Base-by-base conservation (phyloP, 1,140 invertebrate species). In the Oncopeltus fasciatus region DNA sequence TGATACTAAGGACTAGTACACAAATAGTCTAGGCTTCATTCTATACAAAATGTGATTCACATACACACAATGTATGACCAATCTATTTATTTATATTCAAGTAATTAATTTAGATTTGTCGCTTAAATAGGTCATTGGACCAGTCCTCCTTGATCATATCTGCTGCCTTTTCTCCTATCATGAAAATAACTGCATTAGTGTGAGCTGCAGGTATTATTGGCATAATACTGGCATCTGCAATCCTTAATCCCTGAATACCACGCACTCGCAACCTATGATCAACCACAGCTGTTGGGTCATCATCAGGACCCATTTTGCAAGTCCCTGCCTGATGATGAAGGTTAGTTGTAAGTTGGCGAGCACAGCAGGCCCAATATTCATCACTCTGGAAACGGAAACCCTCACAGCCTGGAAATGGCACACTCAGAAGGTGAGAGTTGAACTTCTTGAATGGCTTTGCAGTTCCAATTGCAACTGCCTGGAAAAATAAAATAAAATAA, bases 381-480 rank as follows among this genome's bases (percentile, higher is more conserved):
- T 77, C 74, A 0, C 70, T 70, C 63, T 68, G 46, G 14, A 74
- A 69, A 9, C 60, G 2, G 16, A 58, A 28, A n/a, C 56, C 21
- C 20, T 66, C 63, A 56, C 69, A 70, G 14, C 65, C 67, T 2
- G 68, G 67, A 31, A 70, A 65, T 1, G 64, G 64, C 18, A 62
- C 61, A 11, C 62, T 49, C 21, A 67, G 43, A 27, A 70, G 49
- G 1, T 28, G 63, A 2, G 58, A 61, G 0, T 58, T 61, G 47
- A 76, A 78, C 62, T 74, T 77, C 57, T 77, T 72, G 68, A 90
- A 85, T 0, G 81, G 72, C 60, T 73, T 77, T 0, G 83, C 83
- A 24, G 76, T 70, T 2, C 78, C 78, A 1, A 89, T 67, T 68
- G 79, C 72, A 38, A 87, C 73, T 0, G 80, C 79, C 69, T 69